phyloP scores from a whole-genome alignment of 2,888 invertebrate species.

The Steinernema carpocapsae region DNA sequence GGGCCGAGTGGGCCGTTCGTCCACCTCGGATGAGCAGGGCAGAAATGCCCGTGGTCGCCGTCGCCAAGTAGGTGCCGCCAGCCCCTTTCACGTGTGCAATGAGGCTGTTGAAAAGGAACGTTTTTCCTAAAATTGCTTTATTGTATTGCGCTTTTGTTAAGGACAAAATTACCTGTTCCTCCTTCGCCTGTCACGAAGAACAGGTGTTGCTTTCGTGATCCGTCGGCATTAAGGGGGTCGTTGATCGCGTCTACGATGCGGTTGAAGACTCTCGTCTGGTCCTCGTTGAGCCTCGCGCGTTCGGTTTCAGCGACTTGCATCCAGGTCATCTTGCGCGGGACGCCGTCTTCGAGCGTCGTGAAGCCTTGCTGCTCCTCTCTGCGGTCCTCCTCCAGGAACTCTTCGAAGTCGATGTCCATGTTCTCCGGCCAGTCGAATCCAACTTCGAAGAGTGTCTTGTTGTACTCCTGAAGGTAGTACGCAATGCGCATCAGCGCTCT shows the following conservation, averaged over 20 bases:
- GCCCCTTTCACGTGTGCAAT: background rate
- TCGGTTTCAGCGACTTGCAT: background rate
- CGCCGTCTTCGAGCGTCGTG: background rate
- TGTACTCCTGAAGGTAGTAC: background rate
- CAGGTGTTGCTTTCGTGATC: background rate
- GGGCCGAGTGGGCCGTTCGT: constrained; percentile 4
- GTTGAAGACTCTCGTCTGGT: background rate
- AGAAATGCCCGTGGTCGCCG: constrained; percentile 24
- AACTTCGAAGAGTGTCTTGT: background rate
- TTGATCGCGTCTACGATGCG: background rate
- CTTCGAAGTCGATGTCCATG: background rate
- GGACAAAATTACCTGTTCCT: constrained; percentile 31
- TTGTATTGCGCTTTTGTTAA: too few relatives aligned
- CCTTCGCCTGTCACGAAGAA: constrained; percentile 36
- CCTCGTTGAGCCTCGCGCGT: background rate
- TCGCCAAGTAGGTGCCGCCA: background rate
- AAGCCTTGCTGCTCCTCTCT: background rate
- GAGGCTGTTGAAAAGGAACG: constrained; percentile 27
- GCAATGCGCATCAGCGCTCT: background rate
- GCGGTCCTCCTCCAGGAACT: background rate
- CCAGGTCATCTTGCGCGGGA: background rate
- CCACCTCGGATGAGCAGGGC: constrained; percentile 27
- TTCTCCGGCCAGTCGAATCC: background rate
- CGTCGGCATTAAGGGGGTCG: too few relatives aligned
- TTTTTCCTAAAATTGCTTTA: constrained; percentile 23